A percentile compares a stretch with the other conserved stretches of the same genome.
phyloP scores from a whole-genome alignment of 1,140 invertebrate genomes.

The Zaprionus kolodkinae region DNA sequence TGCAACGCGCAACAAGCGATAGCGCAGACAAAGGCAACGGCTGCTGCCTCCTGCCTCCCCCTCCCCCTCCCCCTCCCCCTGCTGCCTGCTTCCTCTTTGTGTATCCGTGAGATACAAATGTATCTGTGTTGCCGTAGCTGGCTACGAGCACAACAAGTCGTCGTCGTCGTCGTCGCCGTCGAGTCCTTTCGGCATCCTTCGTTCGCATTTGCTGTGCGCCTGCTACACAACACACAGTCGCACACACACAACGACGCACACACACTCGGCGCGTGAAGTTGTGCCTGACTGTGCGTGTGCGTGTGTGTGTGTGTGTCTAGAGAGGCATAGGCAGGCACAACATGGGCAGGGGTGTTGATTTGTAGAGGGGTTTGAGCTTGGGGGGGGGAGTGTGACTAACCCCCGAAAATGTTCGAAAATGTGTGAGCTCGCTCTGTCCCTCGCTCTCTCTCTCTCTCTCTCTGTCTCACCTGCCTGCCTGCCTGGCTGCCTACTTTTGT shows the following conservation, averaged over 20 bases:
- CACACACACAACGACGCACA: conserved; percentile 68
- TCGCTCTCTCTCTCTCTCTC: conserved; percentile 11
- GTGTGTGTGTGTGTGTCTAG: conserved; percentile 26
- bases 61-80: no score
- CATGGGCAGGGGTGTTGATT: neutral
- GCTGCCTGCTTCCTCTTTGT: neutral
- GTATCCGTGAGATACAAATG: conserved; percentile 65
- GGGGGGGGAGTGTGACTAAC: neutral
- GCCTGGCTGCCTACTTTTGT: conserved; percentile 27
- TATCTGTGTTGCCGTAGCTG: conserved; percentile 42
- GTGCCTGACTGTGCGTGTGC: neutral
- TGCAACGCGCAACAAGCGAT: conserved; percentile 38
- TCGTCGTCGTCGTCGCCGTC: neutral
- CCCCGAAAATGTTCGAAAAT: neutral
- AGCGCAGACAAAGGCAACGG: conserved; percentile 2
- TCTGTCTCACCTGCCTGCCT: conserved; percentile 18
- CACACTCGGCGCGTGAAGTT: neutral
- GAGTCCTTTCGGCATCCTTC: conserved; percentile 20
- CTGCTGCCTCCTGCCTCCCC: no score
- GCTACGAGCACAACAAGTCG: conserved; percentile 41
- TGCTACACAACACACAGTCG: conserved; percentile 70
- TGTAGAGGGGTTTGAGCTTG: neutral
- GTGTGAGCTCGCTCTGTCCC: neutral
- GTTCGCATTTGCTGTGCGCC: conserved; percentile 60
- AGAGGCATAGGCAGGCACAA: neutral